A percentile compares a stretch with the other conserved stretches of the same genome.
phyloP scores from a whole-genome alignment of 2,888 invertebrate species.

The Acanthoscelides obtectus region DNA sequence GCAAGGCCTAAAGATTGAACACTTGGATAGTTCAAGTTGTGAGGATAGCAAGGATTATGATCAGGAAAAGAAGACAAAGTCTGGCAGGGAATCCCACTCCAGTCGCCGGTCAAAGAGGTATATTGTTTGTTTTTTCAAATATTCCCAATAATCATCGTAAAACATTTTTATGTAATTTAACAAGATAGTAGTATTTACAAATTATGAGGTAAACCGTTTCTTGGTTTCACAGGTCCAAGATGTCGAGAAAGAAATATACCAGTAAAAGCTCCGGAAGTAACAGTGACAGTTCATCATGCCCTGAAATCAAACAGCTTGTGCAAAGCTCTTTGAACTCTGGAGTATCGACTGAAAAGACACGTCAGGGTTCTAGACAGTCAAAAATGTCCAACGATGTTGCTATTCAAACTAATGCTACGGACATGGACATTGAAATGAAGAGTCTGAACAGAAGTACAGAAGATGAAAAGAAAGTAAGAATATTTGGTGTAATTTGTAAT shows the following conservation, averaged over 20 bases:
- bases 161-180: no score
- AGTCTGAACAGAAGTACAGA: slow-evolving; percentile 27
- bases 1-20: slow-evolving; percentile 39
- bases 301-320: slow-evolving; percentile 48
- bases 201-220: not conserved
- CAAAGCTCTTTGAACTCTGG: slow-evolving; percentile 49
- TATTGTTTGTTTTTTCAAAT: slow-evolving; percentile 3
- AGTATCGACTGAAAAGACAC: slow-evolving; percentile 40
- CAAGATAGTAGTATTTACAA: no score
- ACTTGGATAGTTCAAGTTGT: slow-evolving; percentile 27
- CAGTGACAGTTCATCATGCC: slow-evolving; percentile 44
- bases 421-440: slow-evolving; percentile 38
- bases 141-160: no score
- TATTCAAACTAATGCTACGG: slow-evolving; percentile 55
- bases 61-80: slow-evolving; percentile 30
- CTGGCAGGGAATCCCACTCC: slow-evolving; percentile 29
- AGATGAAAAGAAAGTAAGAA: slow-evolving; percentile 18
- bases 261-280: slow-evolving; percentile 29
- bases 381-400: slow-evolving; percentile 54
- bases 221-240: slow-evolving; percentile 27
- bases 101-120: slow-evolving; percentile 25
- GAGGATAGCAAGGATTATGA: slow-evolving; percentile 27
- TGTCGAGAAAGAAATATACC: slow-evolving; percentile 24
- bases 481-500: not conserved
- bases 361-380: slow-evolving; percentile 46